A percentile compares a stretch with the other conserved stretches of the same genome.
These are phyloP conservation scores for Tortrix viridana DNA, from an alignment of 2,888 invertebrate genomes.

Conservation along the genomic window DNA sequence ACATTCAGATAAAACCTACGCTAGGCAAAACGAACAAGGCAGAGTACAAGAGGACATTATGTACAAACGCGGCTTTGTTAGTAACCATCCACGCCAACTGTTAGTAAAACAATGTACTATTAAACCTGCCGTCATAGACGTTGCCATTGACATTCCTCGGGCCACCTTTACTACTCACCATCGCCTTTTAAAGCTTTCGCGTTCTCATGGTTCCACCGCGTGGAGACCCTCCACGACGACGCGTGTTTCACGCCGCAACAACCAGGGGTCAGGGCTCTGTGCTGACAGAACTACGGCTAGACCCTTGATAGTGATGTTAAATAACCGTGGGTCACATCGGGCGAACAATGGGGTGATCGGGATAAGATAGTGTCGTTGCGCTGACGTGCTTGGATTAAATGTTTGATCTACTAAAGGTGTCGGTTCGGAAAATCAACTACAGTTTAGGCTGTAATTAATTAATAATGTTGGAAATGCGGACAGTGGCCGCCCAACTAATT, in stretches of 20 bases:
- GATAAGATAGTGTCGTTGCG: slow-evolving; percentile 11
- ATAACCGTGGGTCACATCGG: slow-evolving; percentile 3
- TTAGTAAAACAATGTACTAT: too few relatives aligned
- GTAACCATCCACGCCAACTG: too few relatives aligned
- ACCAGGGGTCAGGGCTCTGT: neutral
- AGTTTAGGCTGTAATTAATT: too few relatives aligned
- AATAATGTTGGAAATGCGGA: too few relatives aligned
- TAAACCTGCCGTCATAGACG: too few relatives aligned
- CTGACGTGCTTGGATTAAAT: slow-evolving; percentile 19
- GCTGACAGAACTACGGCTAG: neutral
- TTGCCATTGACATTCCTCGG: too few relatives aligned
- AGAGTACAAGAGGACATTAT: too few relatives aligned
- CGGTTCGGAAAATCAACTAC: neutral
- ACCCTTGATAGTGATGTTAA: neutral
- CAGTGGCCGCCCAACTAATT: too few relatives aligned
- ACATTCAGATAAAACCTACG: too few relatives aligned
- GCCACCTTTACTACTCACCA: slow-evolving; percentile 1
- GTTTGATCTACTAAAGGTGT: neutral
- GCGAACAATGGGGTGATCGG: slow-evolving; percentile 25
- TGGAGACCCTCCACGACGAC: slow-evolving; percentile 18
- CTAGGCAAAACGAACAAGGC: too few relatives aligned
- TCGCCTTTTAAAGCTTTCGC: slow-evolving; percentile 14
- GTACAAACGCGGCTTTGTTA: too few relatives aligned
- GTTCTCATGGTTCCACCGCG: slow-evolving; percentile 5
- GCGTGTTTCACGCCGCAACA: neutral